Base-by-base conservation (phyloP, 2,113 vertebrate genomes). In the Tetraodon nigroviridis region DNA sequence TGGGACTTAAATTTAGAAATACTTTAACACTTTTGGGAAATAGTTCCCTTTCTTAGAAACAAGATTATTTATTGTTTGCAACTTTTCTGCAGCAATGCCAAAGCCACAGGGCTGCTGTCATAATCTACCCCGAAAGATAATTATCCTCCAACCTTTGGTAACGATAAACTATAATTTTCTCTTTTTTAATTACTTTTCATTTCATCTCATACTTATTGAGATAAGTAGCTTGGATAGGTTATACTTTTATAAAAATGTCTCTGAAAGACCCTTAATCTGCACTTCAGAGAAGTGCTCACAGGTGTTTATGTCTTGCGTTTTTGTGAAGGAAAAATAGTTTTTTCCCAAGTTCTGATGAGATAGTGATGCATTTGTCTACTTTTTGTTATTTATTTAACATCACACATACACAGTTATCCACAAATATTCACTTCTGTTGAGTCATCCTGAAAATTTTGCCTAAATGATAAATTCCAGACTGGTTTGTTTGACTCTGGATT, bases 401-500 rank as follows among this genome's bases (percentile, higher is more conserved):
- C 78, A 82, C 76, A 80, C 53, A 22, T 69, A 69, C 18, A 66
- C 67, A 61, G 14, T 78, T 74, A 57, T 73, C 76, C 72, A 68
- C 61, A 76, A 79, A 52, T 64, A 56, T 61, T 80, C 53, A 14
- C 51, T 16, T 24, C 27, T 24, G 64, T 60, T 85, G 78, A 85
- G 65, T 88, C 84, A 82, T 55, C 60, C 37, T 58, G 72, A 40
- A 79, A 83, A 79, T 67, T 22, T 79, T 70, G 58, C 61, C 78
- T 57, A 61, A 77, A 75, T 75, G 70, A 82, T 69, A 73, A 75
- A 61, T 78, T 71, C 72, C 78, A 80, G 71, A 56, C 69, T 67
- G 64, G 51, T 67, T 81, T 78, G 81, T 73, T 48, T 74, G 76
- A 82, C 79, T 52, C 17, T 19, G 1, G 1, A 59, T 55, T 69